Conservation (phyloP, 2,888 invertebrate genomes). For the Drosophila neutralis region DNA sequence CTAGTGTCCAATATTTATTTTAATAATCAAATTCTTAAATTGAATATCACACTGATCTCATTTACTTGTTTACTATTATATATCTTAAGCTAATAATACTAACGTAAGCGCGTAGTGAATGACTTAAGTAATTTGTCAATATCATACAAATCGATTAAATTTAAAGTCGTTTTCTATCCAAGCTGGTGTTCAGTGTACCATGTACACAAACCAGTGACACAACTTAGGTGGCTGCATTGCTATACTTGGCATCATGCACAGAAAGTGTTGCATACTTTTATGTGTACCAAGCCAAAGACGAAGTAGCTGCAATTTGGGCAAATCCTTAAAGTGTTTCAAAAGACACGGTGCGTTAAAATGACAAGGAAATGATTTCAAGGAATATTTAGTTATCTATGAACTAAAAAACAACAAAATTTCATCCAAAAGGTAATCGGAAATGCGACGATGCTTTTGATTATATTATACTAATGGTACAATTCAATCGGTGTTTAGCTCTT, state of each 20-base stretch:
- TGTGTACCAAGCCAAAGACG: background rate
- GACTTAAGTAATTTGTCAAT: background rate
- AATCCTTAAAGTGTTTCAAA: background rate
- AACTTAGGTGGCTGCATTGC: background rate
- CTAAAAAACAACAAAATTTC: background rate
- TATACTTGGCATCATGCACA: fast-evolving
- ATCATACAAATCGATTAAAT: background rate
- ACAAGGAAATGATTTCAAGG: background rate
- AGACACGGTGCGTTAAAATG: background rate
- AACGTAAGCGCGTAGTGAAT: background rate
- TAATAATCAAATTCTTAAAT: background rate
- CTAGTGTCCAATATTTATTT: conserved; percentile 22
- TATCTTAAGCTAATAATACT: background rate
- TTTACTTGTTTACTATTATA: background rate
- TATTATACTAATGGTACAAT: no score
- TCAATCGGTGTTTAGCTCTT: no score
- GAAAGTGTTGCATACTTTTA: background rate
- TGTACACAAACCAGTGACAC: background rate
- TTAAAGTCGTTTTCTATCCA: background rate
- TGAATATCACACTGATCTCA: background rate
- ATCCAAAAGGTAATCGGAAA: background rate
- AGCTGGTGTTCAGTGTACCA: background rate
- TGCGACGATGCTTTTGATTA: background rate
- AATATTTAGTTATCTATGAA: background rate
- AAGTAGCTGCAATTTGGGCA: background rate